Base-by-base conservation (phyloP, 2,888 invertebrate species). In the Sepioteuthis lessoniana region DNA sequence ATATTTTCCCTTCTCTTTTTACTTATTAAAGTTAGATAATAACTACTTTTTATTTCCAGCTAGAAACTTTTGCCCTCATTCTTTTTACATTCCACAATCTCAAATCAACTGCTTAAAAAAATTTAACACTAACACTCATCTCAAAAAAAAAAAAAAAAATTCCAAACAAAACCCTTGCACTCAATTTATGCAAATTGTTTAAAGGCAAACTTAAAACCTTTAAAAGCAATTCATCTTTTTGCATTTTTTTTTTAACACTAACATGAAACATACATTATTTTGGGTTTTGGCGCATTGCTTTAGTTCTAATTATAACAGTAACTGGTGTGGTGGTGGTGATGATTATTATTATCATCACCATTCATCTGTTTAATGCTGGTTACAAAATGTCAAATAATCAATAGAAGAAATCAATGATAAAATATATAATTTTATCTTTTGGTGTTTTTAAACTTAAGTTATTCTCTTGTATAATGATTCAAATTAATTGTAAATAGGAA, bases 161-260 rank as follows among this genome's bases (percentile, higher is more conserved):
- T 25, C n/a, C n/a, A n/a, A n/a, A 35, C n/a, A 76, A 76, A 76
- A 76, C n/a, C n/a, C 16, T n/a, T 3, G n/a, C 3, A 35, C n/a
- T 76, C 76, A 76, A n/a, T 76, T 35, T n/a, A 76, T 76, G n/a
- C 16, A 76, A 35, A 76, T 76, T 76, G 76, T 76, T 76, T 35
- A 76, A 35, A 76, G n/a, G 76, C n/a, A 76, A 76, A n/a, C 16
- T 76, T 10, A 76, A 76, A n/a, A 76, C 10, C 31, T 76, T 76
- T 76, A 76, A 76, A 76, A 76, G 76, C 31, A 76, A 76, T 76
- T 76, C 31, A 7, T 76, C n/a, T 35, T 76, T n/a, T 13, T 76
- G 76, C 76, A n/a, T 76, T 19, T 76, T 76, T 76, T 76, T n/a
- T n/a, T n/a, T n/a, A n/a, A n/a, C n/a, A 76, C 76, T 76, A 76